A percentile compares a stretch with the other conserved stretches of the same genome.
Evolutionary conservation across 2,888 invertebrate genomes (phyloP).

Genomic region (Caradrina clavipalpis): DNA sequence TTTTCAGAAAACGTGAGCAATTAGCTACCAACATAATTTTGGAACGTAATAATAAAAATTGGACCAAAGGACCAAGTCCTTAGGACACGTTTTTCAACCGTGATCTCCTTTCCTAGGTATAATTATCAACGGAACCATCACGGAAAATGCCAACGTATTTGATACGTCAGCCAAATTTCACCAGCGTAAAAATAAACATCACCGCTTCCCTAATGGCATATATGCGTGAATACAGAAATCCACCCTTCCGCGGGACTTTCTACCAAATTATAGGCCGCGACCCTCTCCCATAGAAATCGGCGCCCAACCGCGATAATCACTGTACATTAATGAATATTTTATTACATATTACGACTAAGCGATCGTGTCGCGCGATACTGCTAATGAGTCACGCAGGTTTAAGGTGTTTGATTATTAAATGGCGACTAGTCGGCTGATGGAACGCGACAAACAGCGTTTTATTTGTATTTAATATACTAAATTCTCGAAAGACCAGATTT

Average conservation of each 20-base stretch:
- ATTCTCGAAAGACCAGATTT: neutral
- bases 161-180: neutral
- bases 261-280: constrained; percentile 51
- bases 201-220: constrained; percentile 39
- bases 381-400: constrained; percentile 56
- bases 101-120: neutral
- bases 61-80: neutral
- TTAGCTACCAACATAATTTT: neutral
- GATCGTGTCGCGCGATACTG: constrained; percentile 63
- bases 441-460: constrained; percentile 5
- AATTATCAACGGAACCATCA: neutral
- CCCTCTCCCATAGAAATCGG: constrained; percentile 39
- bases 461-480: neutral
- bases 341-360: constrained; percentile 49
- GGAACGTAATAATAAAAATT: neutral
- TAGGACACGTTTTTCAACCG: neutral
- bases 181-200: constrained; percentile 30
- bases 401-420: constrained; percentile 36
- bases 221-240: constrained; percentile 45
- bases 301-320: constrained; percentile 49
- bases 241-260: constrained; percentile 43
- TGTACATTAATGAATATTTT: constrained; percentile 64
- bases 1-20: neutral
- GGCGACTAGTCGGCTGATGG: constrained; percentile 23
- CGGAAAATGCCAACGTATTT: neutral